Conservation (phyloP, 2,888 invertebrate genomes). For the Callosobruchus maculatus region DNA sequence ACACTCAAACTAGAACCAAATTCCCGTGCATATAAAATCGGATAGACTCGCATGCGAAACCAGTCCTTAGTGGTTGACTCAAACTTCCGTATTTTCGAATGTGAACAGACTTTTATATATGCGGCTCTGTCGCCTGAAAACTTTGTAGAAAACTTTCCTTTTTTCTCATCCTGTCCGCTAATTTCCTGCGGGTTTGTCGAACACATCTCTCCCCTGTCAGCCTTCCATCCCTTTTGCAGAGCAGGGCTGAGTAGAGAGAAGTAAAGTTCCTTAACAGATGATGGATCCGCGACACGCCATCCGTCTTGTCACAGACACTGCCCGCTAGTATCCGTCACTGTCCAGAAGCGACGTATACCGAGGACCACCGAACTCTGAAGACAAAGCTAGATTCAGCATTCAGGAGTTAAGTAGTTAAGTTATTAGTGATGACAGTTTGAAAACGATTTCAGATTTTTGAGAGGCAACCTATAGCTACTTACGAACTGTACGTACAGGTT, state of each 20-base stretch:
- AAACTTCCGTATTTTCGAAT: too few relatives aligned
- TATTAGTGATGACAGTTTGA: too few relatives aligned
- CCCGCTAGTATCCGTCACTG: background rate
- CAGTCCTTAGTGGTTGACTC: too few relatives aligned
- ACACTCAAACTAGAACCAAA: too few relatives aligned
- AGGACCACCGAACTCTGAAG: background rate
- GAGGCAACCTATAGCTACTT: too few relatives aligned
- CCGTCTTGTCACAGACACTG: background rate
- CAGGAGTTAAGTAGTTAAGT: too few relatives aligned
- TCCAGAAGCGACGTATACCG: background rate
- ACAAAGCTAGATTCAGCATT: background rate
- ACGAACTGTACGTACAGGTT: too few relatives aligned
- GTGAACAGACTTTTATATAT: background rate
- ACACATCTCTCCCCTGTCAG: background rate
- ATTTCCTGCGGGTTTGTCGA: background rate
- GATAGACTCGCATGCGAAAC: too few relatives aligned
- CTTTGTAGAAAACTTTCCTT: background rate
- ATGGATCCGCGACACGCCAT: background rate
- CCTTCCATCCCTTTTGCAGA: background rate
- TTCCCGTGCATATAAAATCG: too few relatives aligned
- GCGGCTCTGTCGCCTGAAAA: background rate
- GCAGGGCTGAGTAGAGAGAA: background rate
- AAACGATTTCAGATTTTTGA: too few relatives aligned
- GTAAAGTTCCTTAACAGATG: background rate
- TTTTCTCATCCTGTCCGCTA: background rate